A percentile compares a stretch with the other conserved stretches of the same genome.
phyloP scores from a whole-genome alignment of 2,113 vertebrate species.

The Caracal caracal region DNA sequence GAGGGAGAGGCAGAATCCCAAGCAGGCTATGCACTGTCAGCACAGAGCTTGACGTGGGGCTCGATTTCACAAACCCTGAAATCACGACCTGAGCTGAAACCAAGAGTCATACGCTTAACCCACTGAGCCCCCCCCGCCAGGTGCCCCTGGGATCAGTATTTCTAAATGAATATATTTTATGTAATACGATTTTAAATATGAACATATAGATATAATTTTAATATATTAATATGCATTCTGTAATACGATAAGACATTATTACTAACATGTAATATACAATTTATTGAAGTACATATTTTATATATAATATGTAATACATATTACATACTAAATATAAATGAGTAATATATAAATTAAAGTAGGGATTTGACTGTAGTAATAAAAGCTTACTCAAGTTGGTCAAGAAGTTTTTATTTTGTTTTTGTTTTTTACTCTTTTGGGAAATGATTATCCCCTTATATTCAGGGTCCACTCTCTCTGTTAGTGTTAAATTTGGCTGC shows the following conservation, averaged over 20 bases:
- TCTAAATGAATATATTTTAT: slow-evolving; percentile 3
- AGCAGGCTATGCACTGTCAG: too few relatives aligned
- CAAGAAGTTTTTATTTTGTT: not conserved
- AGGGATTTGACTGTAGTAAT: not conserved
- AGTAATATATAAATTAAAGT: not conserved
- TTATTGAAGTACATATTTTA: not conserved
- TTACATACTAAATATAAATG: not conserved
- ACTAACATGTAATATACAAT: not conserved
- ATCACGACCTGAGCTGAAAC: too few relatives aligned
- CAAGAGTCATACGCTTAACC: too few relatives aligned
- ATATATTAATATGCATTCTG: not conserved
- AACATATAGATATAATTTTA: not conserved
- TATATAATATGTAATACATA: not conserved
- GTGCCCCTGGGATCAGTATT: not conserved
- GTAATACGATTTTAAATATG: not conserved
- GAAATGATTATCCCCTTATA: not conserved
- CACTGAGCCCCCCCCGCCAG: too few relatives aligned
- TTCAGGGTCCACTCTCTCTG: not conserved
- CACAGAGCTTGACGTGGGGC: too few relatives aligned
- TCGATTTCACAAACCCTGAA: too few relatives aligned
- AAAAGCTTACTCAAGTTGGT: not conserved
- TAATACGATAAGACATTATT: not conserved
- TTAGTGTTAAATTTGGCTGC: not conserved
- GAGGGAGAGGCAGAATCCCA: too few relatives aligned
- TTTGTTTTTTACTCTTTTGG: not conserved